These are phyloP conservation scores for Alethe diademata DNA, from an alignment of 2,113 vertebrate genomes.

Conservation along the genomic window DNA sequence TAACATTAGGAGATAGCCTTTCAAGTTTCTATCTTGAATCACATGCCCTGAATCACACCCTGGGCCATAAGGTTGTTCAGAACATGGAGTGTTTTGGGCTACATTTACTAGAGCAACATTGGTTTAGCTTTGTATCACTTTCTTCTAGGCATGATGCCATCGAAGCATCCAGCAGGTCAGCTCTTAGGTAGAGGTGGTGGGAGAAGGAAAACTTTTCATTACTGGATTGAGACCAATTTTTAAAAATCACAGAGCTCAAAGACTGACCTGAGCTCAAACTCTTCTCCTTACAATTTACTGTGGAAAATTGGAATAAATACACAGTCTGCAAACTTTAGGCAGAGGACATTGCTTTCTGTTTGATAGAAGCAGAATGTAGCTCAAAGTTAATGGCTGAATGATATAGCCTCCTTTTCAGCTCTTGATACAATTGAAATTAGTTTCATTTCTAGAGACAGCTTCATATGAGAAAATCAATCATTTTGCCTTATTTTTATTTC, in stretches of 20 bases:
- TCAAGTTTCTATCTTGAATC: neutral
- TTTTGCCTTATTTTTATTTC: neutral
- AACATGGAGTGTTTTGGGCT: neutral
- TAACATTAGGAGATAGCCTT: neutral
- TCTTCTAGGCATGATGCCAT: accelerated
- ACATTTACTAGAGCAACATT: neutral
- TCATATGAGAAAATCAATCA: neutral
- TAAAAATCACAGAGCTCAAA: neutral
- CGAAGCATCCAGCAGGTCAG: neutral
- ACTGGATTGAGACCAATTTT: neutral
- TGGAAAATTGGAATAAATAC: neutral
- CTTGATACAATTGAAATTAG: neutral
- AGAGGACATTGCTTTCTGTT: neutral
- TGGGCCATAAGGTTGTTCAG: neutral
- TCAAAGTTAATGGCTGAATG: neutral
- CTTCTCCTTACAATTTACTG: neutral
- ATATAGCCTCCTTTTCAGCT: neutral
- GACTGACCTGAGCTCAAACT: neutral
- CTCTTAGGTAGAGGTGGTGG: neutral
- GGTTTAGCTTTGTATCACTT: neutral
- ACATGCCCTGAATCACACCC: neutral
- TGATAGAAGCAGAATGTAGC: neutral
- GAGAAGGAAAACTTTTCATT: neutral
- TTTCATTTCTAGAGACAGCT: neutral
- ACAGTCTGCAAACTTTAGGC: neutral